Percentiles rank a stretch among this genome's conserved stretches.
Evolutionary conservation across 2,797 vertebrate species (phyloP).

Genomic region (Periparus ater): DNA sequence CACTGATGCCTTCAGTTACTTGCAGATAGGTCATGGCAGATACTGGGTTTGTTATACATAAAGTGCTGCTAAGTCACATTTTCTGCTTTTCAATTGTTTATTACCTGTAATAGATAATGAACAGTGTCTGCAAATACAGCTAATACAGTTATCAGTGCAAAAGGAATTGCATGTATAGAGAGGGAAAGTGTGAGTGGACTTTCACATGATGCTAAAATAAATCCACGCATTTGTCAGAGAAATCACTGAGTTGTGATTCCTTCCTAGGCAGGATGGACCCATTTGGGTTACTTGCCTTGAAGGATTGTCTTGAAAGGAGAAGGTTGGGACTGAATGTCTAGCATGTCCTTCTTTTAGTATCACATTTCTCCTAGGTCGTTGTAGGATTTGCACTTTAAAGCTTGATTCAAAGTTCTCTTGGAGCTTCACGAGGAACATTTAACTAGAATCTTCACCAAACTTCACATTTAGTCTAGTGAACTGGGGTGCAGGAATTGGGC

Average conservation of each 20-base stretch:
- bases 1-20: background rate
- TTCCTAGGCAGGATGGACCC: background rate
- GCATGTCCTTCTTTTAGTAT: background rate
- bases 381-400: background rate
- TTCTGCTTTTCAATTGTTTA: background rate
- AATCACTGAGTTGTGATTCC: background rate
- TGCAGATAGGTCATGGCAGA: background rate
- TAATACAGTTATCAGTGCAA: background rate
- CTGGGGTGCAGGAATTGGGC: fast-evolving
- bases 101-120: background rate
- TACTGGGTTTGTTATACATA: background rate
- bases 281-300: background rate
- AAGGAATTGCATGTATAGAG: background rate
- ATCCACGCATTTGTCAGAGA: background rate
- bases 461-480: background rate
- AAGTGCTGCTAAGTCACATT: background rate
- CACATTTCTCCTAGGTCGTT: background rate
- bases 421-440: background rate
- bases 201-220: background rate
- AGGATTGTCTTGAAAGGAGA: background rate
- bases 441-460: background rate
- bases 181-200: background rate
- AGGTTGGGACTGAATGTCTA: background rate
- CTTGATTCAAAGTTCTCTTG: background rate
- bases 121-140: background rate